phyloP scores from a whole-genome alignment of 2,888 invertebrate genomes.

The Eupelmus urozonus region DNA sequence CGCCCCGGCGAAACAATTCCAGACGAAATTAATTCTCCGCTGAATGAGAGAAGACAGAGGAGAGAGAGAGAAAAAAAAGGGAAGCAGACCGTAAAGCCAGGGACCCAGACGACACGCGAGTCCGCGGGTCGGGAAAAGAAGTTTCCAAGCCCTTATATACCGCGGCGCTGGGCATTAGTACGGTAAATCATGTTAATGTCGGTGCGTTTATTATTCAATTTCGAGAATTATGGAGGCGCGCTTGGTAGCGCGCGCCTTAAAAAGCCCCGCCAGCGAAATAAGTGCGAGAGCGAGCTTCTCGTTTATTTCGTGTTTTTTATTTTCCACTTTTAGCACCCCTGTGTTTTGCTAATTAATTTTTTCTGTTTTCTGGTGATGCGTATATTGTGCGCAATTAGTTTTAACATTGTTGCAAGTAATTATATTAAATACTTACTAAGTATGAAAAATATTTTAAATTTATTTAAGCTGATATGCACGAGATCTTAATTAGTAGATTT shows the following conservation, averaged over 20 bases:
- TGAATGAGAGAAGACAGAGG: constrained; percentile 1
- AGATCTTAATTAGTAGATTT: too few species aligned
- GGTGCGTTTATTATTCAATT: constrained; percentile 59
- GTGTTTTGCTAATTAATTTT: neutral
- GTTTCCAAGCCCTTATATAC: constrained; percentile 12
- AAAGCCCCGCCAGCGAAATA: neutral
- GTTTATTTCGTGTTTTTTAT: neutral
- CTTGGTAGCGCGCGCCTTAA: constrained; percentile 26
- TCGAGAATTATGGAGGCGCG: constrained; percentile 43
- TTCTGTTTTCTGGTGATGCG: too few species aligned
- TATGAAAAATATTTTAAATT: too few species aligned
- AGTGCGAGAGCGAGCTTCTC: too few species aligned
- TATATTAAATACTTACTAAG: too few species aligned
- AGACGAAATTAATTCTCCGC: constrained; percentile 35
- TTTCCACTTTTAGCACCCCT: neutral
- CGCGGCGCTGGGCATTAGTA: constrained; percentile 33
- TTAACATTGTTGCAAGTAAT: too few species aligned
- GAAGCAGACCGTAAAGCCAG: neutral
- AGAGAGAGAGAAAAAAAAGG: neutral
- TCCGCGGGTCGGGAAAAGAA: neutral
- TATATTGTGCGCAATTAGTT: too few species aligned
- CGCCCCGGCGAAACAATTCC: constrained; percentile 23
- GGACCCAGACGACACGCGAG: constrained; percentile 26
- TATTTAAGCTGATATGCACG: too few species aligned
- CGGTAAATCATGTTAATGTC: constrained; percentile 55